Base-by-base conservation (phyloP, 2,113 vertebrate species). In the Dipodomys merriami region DNA sequence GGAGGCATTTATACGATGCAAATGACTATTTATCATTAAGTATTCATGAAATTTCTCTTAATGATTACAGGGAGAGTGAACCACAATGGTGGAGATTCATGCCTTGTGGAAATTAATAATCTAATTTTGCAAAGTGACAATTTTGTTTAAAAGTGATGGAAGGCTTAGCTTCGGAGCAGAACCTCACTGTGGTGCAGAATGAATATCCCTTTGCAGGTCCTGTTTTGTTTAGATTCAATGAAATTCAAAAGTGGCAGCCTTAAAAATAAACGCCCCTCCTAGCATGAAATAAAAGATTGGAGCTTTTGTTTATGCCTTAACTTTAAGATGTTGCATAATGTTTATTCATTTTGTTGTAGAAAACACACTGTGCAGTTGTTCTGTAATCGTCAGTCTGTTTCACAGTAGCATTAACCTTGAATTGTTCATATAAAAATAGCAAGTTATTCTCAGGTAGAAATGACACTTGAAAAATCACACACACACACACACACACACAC, bases 1-100 rank as follows among this genome's bases (percentile, higher is more conserved):
- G 94, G 88, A 97, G 93, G 97, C 97, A 97, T 97, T 98, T 97
- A 85, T 96, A 94, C 89, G 96, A 97, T 95, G 96, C 77, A 97
- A 97, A 98, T 96, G 39, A 89, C 94, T 97, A 85, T 96, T 94
- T 95, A 94, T 96, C 90, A 94, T 97, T 97, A 97, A 95, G 80
- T 71, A 98, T 98, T 98, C 97, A 97, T 95, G 93, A 97, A 95
- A 68, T 88, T 93, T 67, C n/a, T 88, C n/a, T 86, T 97, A 96
- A 95, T 91, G 85, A 90, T 83, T 96, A 83, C 57, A 95, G 78
- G 83, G 94, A 71, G 88, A 96, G 95, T 94, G 15, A 22, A 97
- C 9, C 68, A 84, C 60, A 80, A 97, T 95, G 71, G 44, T 92
- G 95, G 78, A 95, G 69, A 96, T 96, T 92, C 96, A 49, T 76